Conservation (phyloP, 2,113 vertebrate genomes). For the Chrysochloris asiatica region DNA sequence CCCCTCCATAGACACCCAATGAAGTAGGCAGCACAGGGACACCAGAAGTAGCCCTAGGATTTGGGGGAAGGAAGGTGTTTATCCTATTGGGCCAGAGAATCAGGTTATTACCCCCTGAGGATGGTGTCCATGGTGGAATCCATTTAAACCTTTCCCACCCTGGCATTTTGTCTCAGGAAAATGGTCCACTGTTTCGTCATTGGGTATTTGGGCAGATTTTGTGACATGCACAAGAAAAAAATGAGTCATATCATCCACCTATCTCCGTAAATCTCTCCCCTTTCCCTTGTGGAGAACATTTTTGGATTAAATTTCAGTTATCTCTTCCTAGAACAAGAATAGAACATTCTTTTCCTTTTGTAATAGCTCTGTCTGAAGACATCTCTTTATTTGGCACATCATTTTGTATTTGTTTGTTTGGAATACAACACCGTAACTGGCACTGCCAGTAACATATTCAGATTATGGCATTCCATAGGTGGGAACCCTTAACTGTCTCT, state of each 20-base stretch:
- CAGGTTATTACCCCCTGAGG: not conserved
- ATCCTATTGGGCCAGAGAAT: not conserved
- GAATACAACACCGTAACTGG: not conserved
- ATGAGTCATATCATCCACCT: not conserved
- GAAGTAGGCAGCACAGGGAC: not conserved
- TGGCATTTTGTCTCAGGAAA: constrained; percentile 10
- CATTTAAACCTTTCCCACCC: not conserved
- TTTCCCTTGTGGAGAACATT: not conserved
- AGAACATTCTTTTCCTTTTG: not conserved
- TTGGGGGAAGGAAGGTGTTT: not conserved
- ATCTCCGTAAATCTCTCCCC: not conserved
- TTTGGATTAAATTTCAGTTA: constrained; percentile 5
- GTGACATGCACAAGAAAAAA: not conserved
- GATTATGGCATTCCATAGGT: not conserved
- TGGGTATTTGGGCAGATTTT: constrained; percentile 22
- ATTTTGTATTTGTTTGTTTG: constrained; percentile 14
- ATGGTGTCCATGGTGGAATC: not conserved
- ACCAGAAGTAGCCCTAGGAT: not conserved
- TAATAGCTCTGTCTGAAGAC: not conserved
- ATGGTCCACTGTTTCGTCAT: not conserved
- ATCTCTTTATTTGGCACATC: not conserved
- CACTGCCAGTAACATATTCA: not conserved
- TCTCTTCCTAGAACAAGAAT: not conserved
- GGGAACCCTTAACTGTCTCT: not conserved
- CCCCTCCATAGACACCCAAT: not conserved